Evolutionary conservation across 2,797 vertebrate genomes (phyloP), one percentile per base, ranked within the genome.

Genomic region (Girardinus metallicus): DNA sequence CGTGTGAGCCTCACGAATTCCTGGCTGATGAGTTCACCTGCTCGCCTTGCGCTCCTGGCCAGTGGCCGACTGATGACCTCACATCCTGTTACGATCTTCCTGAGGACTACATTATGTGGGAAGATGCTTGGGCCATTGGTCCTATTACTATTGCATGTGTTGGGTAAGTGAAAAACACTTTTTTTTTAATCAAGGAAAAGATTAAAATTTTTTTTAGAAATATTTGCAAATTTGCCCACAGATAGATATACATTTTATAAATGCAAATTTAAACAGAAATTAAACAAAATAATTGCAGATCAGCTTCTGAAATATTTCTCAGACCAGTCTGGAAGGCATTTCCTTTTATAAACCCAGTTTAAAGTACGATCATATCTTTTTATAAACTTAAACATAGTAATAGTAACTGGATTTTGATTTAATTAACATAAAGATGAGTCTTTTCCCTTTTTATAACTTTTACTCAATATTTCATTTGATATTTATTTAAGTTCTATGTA

Each of bases 101-200:
- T 0, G 99, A 99, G 94, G 98, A 99, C 93, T 99, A 99, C 84
- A 99, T 99, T 87, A 97, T 96, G 94, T 99, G 99, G 99, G 98
- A 99, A 92, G 99, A 99, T 49, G 98, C 97, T 85, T 99, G 99
- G 99, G 98, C 99, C 68, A 98, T 99, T 29, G 98, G 98, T 23
- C 99, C 99, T 0, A 97, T 99, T 86, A 97, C 97, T 29, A 98
- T 99, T 4, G 98, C 99, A 13, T 99, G 98, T 78, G 96, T 98
- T 88, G 99, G 99, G 94, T 95, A 85, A 94, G 94, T 85, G 79
- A 77, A 46, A 74, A 76, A 29, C 16, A 11, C 57, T 36, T 7
- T 31, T 68, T 60, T 43, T 55, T 9, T 62, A 36, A 73, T 79
- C 1, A 31, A 66, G 7, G n/a, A 76, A 41, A 43, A 68, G 21